Evolutionary conservation across 2,113 vertebrate species (phyloP).

Genomic region (Maccullochella peelii): DNA sequence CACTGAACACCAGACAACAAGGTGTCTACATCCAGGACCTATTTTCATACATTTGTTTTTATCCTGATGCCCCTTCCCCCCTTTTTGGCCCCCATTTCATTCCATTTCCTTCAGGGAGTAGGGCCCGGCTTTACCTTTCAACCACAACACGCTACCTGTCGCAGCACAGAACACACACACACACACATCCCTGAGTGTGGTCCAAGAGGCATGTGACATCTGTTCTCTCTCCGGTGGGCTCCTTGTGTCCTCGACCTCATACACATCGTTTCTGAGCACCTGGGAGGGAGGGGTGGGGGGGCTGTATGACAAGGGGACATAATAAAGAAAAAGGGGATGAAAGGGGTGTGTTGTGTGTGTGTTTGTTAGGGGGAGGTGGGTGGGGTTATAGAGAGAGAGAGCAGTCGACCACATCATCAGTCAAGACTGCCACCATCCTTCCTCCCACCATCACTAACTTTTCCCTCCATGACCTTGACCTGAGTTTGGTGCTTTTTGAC

Average conservation of each 20-base stretch:
- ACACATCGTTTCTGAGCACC: slow-evolving; percentile 70
- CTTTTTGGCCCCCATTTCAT: slow-evolving; percentile 45
- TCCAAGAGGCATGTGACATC: slow-evolving; percentile 83
- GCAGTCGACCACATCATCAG: slow-evolving; percentile 73
- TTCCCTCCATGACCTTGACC: slow-evolving; percentile 75
- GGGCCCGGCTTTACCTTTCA: slow-evolving; percentile 67
- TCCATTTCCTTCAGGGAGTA: slow-evolving; percentile 67
- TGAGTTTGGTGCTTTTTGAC: slow-evolving; percentile 70
- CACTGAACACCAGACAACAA: slow-evolving; percentile 31
- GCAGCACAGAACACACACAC: slow-evolving; percentile 57
- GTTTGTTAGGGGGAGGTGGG: slow-evolving; percentile 19
- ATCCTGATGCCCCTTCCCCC: slow-evolving; percentile 14
- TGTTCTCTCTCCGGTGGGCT: slow-evolving; percentile 81
- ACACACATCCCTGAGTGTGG: slow-evolving; percentile 53
- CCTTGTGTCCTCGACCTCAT: slow-evolving; percentile 78
- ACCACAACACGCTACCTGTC: slow-evolving; percentile 77
- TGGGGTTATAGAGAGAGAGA: slow-evolving; percentile 40
- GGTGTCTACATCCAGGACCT: slow-evolving; percentile 31
- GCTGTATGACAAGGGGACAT: slow-evolving; percentile 68
- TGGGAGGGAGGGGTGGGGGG: slow-evolving; percentile 61
- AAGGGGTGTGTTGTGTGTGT: slow-evolving; percentile 27
- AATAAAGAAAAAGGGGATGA: slow-evolving; percentile 53
- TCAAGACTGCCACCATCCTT: slow-evolving; percentile 68
- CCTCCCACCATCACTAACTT: slow-evolving; percentile 63
- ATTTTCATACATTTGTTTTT: slow-evolving; percentile 50